Percentiles rank a stretch among this genome's conserved stretches.
Conservation (phyloP, 2,888 invertebrate genomes). For the Smittia aterrima region DNA sequence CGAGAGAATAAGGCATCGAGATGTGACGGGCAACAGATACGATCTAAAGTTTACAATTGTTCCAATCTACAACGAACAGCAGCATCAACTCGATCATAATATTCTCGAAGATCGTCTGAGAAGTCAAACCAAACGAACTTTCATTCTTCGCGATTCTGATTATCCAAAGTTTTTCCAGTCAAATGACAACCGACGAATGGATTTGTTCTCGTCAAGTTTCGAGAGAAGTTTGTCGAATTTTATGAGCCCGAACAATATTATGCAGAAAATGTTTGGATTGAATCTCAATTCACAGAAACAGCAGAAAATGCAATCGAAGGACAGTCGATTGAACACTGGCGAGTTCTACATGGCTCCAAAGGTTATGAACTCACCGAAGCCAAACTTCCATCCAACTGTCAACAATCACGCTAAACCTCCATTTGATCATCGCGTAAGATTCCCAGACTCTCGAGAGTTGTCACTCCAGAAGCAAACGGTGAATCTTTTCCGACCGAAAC, state of each 20-base stretch:
- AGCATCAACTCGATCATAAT: slow-evolving; percentile 15
- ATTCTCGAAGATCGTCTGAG: slow-evolving; percentile 39
- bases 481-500: background rate
- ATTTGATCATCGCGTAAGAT: slow-evolving; percentile 1
- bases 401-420: background rate
- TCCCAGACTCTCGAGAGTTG: slow-evolving; percentile 10
- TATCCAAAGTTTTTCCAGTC: slow-evolving; percentile 50
- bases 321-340: background rate
- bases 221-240: background rate
- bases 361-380: background rate
- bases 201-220: background rate
- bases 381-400: background rate
- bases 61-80: slow-evolving; percentile 51
- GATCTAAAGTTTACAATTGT: slow-evolving; percentile 69
- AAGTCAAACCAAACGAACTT: slow-evolving; percentile 58
- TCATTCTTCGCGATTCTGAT: slow-evolving; percentile 60
- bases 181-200: slow-evolving; percentile 9
- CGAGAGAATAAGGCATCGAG: slow-evolving; percentile 65
- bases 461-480: background rate
- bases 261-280: background rate
- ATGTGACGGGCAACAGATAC: slow-evolving; percentile 56
- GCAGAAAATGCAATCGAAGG: background rate
- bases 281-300: background rate
- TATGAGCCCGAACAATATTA: slow-evolving; percentile 2
- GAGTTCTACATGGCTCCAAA: background rate